phyloP scores from a whole-genome alignment of 2,797 vertebrate genomes.

The Notolepis coatsorum region DNA sequence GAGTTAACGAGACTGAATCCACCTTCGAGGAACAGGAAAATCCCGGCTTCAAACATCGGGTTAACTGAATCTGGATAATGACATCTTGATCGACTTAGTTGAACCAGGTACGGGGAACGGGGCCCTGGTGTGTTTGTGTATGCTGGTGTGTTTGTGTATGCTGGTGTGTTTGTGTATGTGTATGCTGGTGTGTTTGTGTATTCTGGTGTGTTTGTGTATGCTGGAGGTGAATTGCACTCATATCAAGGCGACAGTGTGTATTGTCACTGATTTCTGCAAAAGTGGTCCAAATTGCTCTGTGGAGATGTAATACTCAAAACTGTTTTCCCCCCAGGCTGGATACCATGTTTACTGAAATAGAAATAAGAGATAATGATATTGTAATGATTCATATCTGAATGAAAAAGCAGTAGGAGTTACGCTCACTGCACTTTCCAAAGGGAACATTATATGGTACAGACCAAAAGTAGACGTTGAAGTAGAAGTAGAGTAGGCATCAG shows the following conservation, averaged over 20 bases:
- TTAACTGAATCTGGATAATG: too few species aligned
- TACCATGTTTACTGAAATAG: not conserved
- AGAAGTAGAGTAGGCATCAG: not conserved
- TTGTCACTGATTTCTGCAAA: conserved; percentile 20
- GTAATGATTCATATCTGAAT: not conserved
- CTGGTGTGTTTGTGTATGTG: too few species aligned
- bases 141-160: conserved; percentile 30
- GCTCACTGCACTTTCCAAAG: conserved; percentile 7
- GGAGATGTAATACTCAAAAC: not conserved
- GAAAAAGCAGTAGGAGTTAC: not conserved
- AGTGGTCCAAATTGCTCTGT: conserved; percentile 8
- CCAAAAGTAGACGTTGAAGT: not conserved
- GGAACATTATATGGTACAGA: not conserved
- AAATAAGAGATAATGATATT: not conserved
- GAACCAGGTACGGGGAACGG: too few species aligned
- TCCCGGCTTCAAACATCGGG: too few species aligned
- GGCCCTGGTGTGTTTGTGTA: conserved; percentile 15
- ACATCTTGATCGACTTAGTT: too few species aligned
- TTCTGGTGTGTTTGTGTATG: conserved; percentile 30
- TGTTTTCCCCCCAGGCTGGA: not conserved
- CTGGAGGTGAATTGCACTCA: too few species aligned
- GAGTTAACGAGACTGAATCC: too few species aligned
- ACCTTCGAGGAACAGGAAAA: too few species aligned
- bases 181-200: too few species aligned
- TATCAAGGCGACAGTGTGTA: conserved; percentile 13